Conservation (phyloP, 2,113 vertebrate genomes). For the Arothron firmamentum region DNA sequence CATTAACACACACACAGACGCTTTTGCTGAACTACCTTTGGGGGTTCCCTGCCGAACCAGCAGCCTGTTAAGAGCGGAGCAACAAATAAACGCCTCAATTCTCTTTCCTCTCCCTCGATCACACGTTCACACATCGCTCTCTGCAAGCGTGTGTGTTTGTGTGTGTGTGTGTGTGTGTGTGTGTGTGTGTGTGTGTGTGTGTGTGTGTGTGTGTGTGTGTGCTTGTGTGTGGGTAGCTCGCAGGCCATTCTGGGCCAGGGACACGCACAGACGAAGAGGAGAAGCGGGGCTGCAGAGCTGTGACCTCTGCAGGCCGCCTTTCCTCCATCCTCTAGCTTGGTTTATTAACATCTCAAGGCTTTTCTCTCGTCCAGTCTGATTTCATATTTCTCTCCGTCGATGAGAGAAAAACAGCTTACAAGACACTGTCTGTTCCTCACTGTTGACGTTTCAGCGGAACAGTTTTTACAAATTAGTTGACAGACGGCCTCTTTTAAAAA, state of each 20-base stretch:
- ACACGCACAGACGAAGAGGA: constrained; percentile 62
- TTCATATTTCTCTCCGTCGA: constrained; percentile 55
- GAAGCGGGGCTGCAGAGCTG: constrained; percentile 40
- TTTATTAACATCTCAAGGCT: constrained; percentile 71
- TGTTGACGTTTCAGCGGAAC: constrained; percentile 64
- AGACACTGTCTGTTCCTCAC: constrained; percentile 61
- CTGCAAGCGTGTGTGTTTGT: constrained; percentile 20
- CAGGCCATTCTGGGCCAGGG: constrained; percentile 58
- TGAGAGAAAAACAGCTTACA: constrained; percentile 59
- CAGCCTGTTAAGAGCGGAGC: constrained; percentile 64
- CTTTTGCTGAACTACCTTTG: constrained; percentile 64
- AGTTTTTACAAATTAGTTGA: constrained; percentile 77
- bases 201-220: constrained; percentile 25
- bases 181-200: constrained; percentile 14
- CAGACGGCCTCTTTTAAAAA: constrained; percentile 57
- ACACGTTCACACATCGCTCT: constrained; percentile 34
- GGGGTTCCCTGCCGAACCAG: constrained; percentile 63
- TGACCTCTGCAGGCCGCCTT: constrained; percentile 65
- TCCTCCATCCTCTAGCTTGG: constrained; percentile 60
- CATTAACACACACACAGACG: constrained; percentile 8
- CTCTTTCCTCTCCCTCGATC: constrained; percentile 55
- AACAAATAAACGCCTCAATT: constrained; percentile 72
- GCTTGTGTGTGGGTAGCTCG: constrained; percentile 39
- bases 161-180: constrained; percentile 18
- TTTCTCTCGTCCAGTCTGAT: constrained; percentile 63